These are phyloP conservation scores for Gyps fulvus DNA, from an alignment of 2,113 vertebrate genomes.

Conservation along the genomic window DNA sequence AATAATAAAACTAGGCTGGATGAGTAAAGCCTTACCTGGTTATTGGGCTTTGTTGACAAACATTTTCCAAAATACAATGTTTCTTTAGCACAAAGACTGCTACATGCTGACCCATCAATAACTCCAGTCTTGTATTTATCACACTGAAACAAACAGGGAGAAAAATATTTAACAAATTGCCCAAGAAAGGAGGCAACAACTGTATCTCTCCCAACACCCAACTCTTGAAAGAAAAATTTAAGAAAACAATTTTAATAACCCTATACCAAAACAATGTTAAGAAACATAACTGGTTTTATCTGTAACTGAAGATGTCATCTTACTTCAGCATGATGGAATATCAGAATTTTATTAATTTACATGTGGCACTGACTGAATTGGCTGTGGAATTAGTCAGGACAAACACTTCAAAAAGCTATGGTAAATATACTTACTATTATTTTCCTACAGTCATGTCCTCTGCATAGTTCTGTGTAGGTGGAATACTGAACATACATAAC, in stretches of 20 bases:
- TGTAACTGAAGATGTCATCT: not conserved
- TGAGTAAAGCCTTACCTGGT: conserved; percentile 80
- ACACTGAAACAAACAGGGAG: conserved; percentile 77
- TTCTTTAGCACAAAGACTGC: conserved; percentile 92
- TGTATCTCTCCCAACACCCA: not conserved
- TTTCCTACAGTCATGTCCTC: conserved; percentile 93
- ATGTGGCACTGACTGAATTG: not conserved
- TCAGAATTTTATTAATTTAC: not conserved
- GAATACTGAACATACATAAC: conserved; percentile 94
- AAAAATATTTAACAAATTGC: not conserved
- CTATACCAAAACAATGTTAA: not conserved
- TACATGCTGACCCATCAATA: conserved; percentile 94
- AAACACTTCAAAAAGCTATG: not conserved
- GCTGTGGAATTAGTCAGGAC: not conserved
- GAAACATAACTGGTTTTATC: not conserved
- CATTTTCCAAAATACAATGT: conserved; percentile 94
- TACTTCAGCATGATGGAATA: not conserved
- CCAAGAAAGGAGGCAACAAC: not conserved
- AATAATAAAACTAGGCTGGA: not conserved
- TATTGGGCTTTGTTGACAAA: conserved; percentile 87
- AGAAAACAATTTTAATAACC: not conserved
- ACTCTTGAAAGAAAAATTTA: not conserved
- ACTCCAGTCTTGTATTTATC: conserved; percentile 93
- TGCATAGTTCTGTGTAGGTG: conserved; percentile 93
- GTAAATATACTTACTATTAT: conserved; percentile 85